A percentile compares a stretch with the other conserved stretches of the same genome.
These are phyloP conservation scores for Hystrix brachyura DNA, from an alignment of 2,113 vertebrate genomes.

Conservation along the genomic window DNA sequence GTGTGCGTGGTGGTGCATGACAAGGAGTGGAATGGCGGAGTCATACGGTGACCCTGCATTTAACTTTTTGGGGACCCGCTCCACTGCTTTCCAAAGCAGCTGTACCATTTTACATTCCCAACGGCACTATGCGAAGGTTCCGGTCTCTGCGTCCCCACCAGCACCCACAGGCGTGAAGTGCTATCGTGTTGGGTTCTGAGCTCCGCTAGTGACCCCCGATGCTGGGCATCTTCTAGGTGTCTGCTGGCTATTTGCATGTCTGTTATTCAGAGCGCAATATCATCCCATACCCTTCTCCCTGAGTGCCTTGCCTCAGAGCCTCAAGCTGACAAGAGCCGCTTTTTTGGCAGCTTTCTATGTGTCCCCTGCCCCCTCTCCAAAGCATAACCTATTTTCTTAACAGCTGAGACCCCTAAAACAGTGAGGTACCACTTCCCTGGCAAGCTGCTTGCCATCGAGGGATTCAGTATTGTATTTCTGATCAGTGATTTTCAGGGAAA, in stretches of 20 bases:
- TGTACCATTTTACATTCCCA: background rate
- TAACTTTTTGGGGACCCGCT: background rate
- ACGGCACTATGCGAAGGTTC: background rate
- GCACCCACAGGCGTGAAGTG: background rate
- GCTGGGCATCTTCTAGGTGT: background rate
- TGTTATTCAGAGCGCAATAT: background rate
- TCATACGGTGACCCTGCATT: too few relatives aligned
- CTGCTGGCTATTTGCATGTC: accelerated
- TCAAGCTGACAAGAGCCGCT: background rate
- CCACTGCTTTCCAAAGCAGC: background rate
- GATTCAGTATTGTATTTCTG: background rate
- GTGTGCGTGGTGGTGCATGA: background rate
- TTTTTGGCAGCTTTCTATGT: too few relatives aligned
- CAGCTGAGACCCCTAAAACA: accelerated
- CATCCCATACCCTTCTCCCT: background rate
- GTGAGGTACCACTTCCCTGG: background rate
- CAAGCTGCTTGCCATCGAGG: background rate
- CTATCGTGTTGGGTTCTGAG: accelerated
- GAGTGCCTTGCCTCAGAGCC: background rate
- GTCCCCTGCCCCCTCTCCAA: background rate
- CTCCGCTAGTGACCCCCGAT: background rate
- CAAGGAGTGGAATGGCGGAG: background rate
- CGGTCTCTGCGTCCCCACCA: accelerated
- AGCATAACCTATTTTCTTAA: background rate
- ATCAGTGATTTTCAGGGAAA: background rate